Evolutionary conservation across 2,113 vertebrate genomes (phyloP).

Genomic region (zebrafish (Danio rerio)): DNA sequence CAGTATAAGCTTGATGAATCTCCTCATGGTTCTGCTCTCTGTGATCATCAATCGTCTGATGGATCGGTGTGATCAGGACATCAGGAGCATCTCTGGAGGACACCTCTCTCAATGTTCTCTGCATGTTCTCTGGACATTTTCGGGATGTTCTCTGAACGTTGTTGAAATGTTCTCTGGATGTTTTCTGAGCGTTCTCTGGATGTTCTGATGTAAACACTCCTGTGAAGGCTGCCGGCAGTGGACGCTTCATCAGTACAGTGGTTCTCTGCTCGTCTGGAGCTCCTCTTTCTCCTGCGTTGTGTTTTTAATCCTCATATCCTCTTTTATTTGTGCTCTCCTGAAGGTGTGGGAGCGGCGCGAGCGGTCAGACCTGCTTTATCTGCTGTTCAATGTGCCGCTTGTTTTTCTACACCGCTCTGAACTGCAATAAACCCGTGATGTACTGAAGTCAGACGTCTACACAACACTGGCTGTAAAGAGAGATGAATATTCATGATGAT

Average conservation of each 20-base stretch:
- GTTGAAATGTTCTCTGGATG: not conserved
- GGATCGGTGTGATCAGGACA: not conserved
- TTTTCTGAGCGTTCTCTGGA: not conserved
- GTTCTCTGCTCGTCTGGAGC: not conserved
- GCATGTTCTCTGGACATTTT: too few relatives aligned
- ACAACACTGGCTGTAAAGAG: constrained; percentile 34
- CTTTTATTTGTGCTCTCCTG: not conserved
- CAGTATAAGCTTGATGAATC: constrained; percentile 2
- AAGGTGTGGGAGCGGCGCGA: not conserved
- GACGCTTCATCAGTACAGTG: too few relatives aligned
- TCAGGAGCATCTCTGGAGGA: too few relatives aligned
- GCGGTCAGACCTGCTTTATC: not conserved
- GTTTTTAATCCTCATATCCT: constrained; percentile 9
- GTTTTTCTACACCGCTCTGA: constrained; percentile 25
- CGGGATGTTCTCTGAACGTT: too few relatives aligned
- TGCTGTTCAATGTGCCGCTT: not conserved
- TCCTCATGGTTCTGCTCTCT: not conserved
- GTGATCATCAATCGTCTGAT: not conserved
- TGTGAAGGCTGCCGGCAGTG: too few relatives aligned
- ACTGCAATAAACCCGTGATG: constrained; percentile 14
- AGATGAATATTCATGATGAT: not conserved
- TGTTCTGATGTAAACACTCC: constrained; percentile 17
- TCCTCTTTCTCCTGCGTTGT: not conserved
- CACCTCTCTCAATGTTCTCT: too few relatives aligned
- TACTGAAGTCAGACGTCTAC: not conserved